These are phyloP conservation scores for Cordilura impudica DNA, from an alignment of 2,888 invertebrate genomes.

Conservation along the genomic window DNA sequence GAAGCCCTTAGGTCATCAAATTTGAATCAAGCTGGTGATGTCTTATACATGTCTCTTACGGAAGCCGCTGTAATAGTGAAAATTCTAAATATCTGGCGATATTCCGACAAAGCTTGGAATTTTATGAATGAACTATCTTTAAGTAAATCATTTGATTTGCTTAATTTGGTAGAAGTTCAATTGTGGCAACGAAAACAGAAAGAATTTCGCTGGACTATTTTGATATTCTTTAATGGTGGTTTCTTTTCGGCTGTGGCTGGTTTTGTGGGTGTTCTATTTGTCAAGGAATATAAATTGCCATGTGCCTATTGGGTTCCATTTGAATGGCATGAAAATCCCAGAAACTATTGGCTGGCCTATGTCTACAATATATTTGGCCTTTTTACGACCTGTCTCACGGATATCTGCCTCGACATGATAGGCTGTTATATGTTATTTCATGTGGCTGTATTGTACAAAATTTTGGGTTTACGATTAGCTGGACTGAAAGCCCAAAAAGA, in stretches of 20 bases:
- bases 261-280: slow-evolving; percentile 48
- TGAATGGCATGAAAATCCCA: slow-evolving; percentile 65
- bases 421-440: slow-evolving; percentile 72
- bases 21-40: slow-evolving; percentile 68
- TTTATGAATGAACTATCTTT: slow-evolving; percentile 65
- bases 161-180: slow-evolving; percentile 51
- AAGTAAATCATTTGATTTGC: slow-evolving; percentile 46
- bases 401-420: slow-evolving; percentile 69
- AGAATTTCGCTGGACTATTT: slow-evolving; percentile 62
- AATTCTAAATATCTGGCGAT: slow-evolving; percentile 69
- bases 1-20: slow-evolving; percentile 66
- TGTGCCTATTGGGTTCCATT: slow-evolving; percentile 73
- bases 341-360: slow-evolving; percentile 67
- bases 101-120: slow-evolving; percentile 56
- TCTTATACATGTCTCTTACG: slow-evolving; percentile 71
- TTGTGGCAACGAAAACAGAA: slow-evolving; percentile 66
- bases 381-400: slow-evolving; percentile 65
- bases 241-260: slow-evolving; percentile 61
- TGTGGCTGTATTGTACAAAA: slow-evolving; percentile 66
- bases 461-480: slow-evolving; percentile 67
- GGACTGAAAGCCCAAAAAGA: slow-evolving; percentile 41
- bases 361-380: slow-evolving; percentile 68
- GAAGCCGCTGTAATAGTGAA: slow-evolving; percentile 68
- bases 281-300: slow-evolving; percentile 65
- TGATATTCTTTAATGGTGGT: slow-evolving; percentile 60